Evolutionary conservation across 1,140 invertebrate species (phyloP), one percentile per base, ranked within the genome.

Genomic region (Melitaea cinxia): DNA sequence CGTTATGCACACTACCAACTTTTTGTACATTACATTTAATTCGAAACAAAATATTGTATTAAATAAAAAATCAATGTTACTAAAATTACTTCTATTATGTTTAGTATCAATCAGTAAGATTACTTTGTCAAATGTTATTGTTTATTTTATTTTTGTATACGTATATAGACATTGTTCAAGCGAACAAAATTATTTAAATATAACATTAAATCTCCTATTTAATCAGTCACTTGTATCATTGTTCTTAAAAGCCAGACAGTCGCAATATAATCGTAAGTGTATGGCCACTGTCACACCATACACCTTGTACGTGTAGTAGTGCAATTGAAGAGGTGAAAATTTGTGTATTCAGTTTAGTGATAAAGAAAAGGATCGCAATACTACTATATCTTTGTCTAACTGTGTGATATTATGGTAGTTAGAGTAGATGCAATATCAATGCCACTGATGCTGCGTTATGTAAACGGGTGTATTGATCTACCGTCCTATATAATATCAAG

Each of bases 301-400:
- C n/a, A n/a, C n/a, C n/a, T 17, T 17, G 6, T 9, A 12, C 12
- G 6, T 17, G 14, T 6, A 14, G 6, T 2, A 33, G 3, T n/a
- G n/a, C n/a, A n/a, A n/a, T 33, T 42, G 15, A 7, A 42, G 5
- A 42, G 37, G 15, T 17, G 7, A 42, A 7, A 24, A 24, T 28
- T n/a, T 50, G n/a, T 24, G 24, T 50, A 50, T 17, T 24, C 21
- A 50, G 21, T 52, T 52, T 52, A 15, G 7, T 26, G 14, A 52
- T 23, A 0, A 14, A 24, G 5, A 52, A 28, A 26, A 15, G 5
- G 49, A 52, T 24, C 23, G 47, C 21, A n/a, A 42, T 12, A 17
- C 6, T 17, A 15, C 37, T 17, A 17, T 6, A 14, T 42, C 37
- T 42, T 42, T 42, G 37, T 42, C 37, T 5, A 42, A 17, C 37